These are phyloP conservation scores for Apis cerana DNA, from an alignment of 1,140 invertebrate species.

Conservation along the genomic window DNA sequence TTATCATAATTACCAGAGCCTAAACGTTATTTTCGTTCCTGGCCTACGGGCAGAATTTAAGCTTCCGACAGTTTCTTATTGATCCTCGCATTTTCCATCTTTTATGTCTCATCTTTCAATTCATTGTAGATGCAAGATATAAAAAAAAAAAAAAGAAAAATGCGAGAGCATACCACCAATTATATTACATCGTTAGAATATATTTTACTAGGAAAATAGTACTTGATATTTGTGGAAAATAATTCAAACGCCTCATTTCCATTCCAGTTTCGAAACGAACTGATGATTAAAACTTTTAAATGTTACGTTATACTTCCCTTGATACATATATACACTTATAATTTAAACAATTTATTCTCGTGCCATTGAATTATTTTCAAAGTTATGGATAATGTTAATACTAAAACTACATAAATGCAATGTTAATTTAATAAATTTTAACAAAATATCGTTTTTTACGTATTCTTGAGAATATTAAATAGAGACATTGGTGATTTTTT, in stretches of 20 bases:
- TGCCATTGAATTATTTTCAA: no score
- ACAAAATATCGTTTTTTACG: no score
- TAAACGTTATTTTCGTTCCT: constrained; percentile 12
- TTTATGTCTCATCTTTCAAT: background rate
- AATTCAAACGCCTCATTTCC: constrained; percentile 39
- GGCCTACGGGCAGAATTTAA: background rate
- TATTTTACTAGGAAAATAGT: constrained; percentile 3
- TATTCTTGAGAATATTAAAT: no score
- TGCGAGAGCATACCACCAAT: background rate
- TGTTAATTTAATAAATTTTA: no score
- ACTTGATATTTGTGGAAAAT: background rate
- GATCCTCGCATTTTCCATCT: background rate
- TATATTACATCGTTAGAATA: background rate
- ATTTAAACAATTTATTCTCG: constrained; percentile 5
- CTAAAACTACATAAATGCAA: no score
- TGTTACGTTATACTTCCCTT: background rate
- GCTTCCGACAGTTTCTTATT: background rate
- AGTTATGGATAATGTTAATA: no score
- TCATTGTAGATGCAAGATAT: background rate
- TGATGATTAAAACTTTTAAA: constrained; percentile 53
- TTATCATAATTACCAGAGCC: constrained; percentile 37
- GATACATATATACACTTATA: background rate
- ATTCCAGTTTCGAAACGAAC: constrained; percentile 41
- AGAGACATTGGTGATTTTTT: background rate
- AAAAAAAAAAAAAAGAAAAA: background rate